Evolutionary conservation across 1,140 invertebrate species (phyloP).

Genomic region (Ptiloglossa arizonensis): DNA sequence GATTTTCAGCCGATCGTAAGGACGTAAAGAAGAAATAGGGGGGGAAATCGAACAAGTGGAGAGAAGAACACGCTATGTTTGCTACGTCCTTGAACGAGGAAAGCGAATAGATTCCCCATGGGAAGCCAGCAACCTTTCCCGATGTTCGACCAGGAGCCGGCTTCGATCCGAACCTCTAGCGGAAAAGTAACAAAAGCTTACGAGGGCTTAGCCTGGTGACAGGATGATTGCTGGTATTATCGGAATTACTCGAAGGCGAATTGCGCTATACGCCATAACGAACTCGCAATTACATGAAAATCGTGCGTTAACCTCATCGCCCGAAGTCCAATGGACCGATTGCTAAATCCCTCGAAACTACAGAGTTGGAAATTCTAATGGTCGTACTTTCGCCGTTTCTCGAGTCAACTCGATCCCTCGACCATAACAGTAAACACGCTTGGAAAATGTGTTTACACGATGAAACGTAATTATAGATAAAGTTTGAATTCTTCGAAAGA

Average conservation of each 20-base stretch:
- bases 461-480: too few species aligned
- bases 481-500: too few species aligned
- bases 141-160: constrained; percentile 26
- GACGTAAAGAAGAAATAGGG: constrained; percentile 3
- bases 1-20: background rate
- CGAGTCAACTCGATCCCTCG: background rate
- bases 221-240: constrained; percentile 80
- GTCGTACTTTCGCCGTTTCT: background rate
- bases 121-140: constrained; percentile 72
- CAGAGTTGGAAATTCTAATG: constrained; percentile 15
- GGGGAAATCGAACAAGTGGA: background rate
- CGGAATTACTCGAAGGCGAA: constrained; percentile 76
- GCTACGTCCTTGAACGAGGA: constrained; percentile 52
- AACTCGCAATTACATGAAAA: constrained; percentile 77
- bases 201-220: constrained; percentile 77
- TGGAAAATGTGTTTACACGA: too few species aligned
- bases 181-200: constrained; percentile 74
- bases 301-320: constrained; percentile 69
- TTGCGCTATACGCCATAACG: constrained; percentile 72
- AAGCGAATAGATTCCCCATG: constrained; percentile 79
- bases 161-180: constrained; percentile 51
- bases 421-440: too few species aligned
- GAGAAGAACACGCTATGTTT: background rate
- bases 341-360: constrained; percentile 32
- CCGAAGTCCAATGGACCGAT: constrained; percentile 21